Conservation (phyloP, 2,888 invertebrate genomes). For the Eupithecia dodoneata region DNA sequence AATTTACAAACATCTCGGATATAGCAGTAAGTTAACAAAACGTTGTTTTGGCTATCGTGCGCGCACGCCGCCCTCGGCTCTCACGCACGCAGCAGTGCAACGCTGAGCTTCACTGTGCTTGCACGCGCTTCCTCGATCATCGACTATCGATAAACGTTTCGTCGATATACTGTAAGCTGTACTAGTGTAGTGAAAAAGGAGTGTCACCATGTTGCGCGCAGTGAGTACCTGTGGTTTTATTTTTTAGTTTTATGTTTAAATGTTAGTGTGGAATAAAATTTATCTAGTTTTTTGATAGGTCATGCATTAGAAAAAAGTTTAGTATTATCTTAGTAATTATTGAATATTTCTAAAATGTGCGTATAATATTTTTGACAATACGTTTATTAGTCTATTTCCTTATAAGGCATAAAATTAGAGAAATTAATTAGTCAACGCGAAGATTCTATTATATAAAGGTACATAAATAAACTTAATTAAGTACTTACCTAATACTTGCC, state of each 20-base stretch:
- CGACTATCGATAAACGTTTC: conserved; percentile 33
- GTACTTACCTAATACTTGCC: too few species aligned
- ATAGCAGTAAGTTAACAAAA: conserved; percentile 54
- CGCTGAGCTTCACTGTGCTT: conserved; percentile 56
- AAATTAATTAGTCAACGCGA: background rate
- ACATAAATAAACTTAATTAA: too few species aligned
- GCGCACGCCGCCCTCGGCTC: conserved; percentile 50
- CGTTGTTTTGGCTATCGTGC: conserved; percentile 56
- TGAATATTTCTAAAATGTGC: background rate
- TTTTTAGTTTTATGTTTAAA: background rate
- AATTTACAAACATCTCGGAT: conserved; percentile 45
- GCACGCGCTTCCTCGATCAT: conserved; percentile 54
- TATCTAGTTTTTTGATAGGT: background rate
- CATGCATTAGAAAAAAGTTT: background rate
- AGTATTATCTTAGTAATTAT: background rate
- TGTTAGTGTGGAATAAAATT: background rate
- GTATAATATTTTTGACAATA: background rate
- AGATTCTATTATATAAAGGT: background rate
- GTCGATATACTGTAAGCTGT: conserved; percentile 38
- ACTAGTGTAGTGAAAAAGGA: conserved; percentile 48
- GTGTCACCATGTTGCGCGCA: conserved; percentile 69
- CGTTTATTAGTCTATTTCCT: background rate
- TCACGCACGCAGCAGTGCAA: conserved; percentile 64
- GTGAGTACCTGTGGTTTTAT: conserved; percentile 70
- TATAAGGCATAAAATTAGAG: background rate